Base-by-base conservation (phyloP, 2,888 invertebrate genomes). In the Steromphala cineraria region DNA sequence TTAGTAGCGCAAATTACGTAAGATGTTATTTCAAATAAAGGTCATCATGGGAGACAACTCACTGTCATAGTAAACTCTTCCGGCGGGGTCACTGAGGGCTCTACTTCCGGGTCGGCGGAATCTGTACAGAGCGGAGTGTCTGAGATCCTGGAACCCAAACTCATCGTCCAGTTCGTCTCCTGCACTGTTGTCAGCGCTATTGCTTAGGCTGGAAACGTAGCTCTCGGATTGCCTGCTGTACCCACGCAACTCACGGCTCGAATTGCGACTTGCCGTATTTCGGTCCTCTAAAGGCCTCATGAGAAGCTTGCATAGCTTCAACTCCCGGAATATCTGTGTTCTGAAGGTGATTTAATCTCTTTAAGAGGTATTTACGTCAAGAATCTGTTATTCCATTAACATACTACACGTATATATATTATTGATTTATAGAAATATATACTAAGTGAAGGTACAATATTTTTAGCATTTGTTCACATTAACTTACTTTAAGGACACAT, bases 171-270 rank as follows among this genome's bases (percentile, higher is more conserved):
- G 87, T 17, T 85, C 87, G 75, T 88, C 89, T 79, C 89, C 86
- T 19, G 88, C 90, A 81, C 90, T 91, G 82, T 92, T 91, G 78
- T 91, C 92, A 0, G 88, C 92, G 82, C 90, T 91, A 89, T 92
- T 91, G 85, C 93, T 93, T 28, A 92, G 89, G 86, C 91, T 91
- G 21, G 92, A 93, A 7, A 91, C 88, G 81, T 90, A 93, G 80
- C 91, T 92, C 83, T 92, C 92, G 0, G 92, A 91, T 86, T 92
- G 91, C 7, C 93, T 89, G 77, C 92, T 92, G 88, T 93, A 93
- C 10, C 93, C 93, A 10, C 92, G 88, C 19, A 93, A 83, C 80
- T 88, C 87, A 28, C 87, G 87, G 80, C 90, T 91, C 31, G 90
- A 90, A 2, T 87, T 90, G 5, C 88, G 88, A 81, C 91, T 90